A percentile compares a stretch with the other conserved stretches of the same genome.
Conservation (phyloP, 2,113 vertebrate species). For the Rhipidura dahli region DNA sequence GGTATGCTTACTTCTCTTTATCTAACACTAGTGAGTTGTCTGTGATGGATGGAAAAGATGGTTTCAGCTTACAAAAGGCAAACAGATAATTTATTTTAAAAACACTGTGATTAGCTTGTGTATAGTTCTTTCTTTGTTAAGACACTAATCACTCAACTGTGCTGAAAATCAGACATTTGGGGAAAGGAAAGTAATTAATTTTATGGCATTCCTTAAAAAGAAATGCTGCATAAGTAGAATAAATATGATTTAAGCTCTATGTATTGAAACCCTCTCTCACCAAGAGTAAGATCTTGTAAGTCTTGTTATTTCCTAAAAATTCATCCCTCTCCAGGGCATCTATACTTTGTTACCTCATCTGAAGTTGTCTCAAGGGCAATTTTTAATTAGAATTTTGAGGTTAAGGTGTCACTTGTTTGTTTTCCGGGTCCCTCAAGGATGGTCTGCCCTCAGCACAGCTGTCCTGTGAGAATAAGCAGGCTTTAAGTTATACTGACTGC, state of each 20-base stretch:
- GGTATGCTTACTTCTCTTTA: background rate
- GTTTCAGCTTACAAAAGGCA: background rate
- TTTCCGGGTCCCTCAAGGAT: background rate
- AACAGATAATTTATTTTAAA: background rate
- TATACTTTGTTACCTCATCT: background rate
- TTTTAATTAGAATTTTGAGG: conserved; percentile 57
- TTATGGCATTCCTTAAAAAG: background rate
- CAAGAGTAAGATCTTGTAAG: background rate
- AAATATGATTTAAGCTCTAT: background rate
- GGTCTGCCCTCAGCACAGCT: background rate
- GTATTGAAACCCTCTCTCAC: background rate
- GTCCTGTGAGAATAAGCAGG: background rate
- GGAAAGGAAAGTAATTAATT: background rate
- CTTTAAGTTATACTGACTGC: accelerated
- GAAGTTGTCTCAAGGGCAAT: background rate
- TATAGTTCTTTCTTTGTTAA: background rate
- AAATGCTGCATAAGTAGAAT: background rate
- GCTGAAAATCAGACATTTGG: background rate
- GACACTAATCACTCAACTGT: background rate
- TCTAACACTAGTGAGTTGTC: background rate
- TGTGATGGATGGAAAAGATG: background rate
- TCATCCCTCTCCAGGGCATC: background rate
- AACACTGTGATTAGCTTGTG: background rate
- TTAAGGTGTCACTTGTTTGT: background rate
- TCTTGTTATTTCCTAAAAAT: conserved; percentile 9